A percentile compares a stretch with the other conserved stretches of the same genome.
Evolutionary conservation across 1,140 invertebrate species (phyloP).

Genomic region (Eufriesea mexicana): DNA sequence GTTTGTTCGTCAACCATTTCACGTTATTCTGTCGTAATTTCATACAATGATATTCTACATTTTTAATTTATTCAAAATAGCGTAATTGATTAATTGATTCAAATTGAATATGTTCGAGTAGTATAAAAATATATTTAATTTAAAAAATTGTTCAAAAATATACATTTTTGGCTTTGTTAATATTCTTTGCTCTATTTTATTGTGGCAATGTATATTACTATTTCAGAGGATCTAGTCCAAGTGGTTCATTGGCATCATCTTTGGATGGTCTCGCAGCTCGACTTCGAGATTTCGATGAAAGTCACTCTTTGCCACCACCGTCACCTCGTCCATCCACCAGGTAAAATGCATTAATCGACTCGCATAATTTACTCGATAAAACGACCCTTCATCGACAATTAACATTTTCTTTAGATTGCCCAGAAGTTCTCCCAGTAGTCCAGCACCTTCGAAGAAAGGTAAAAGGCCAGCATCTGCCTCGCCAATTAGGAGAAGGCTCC

Average conservation of each 20-base stretch:
- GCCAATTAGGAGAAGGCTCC: conserved; percentile 88
- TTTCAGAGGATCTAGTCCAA: conserved; percentile 74
- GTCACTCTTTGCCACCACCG: conserved; percentile 78
- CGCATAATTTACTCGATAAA: not conserved
- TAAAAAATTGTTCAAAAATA: too few relatives aligned
- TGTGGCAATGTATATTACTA: not conserved
- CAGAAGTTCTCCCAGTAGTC: conserved; percentile 87
- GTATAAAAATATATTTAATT: too few relatives aligned
- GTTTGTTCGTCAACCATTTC: too few relatives aligned
- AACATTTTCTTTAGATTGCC: conserved; percentile 82
- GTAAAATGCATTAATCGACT: conserved; percentile 52
- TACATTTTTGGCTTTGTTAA: too few relatives aligned
- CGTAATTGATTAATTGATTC: too few relatives aligned
- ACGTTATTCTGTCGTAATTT: too few relatives aligned
- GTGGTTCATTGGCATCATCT: conserved; percentile 78
- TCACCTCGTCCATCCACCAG: conserved; percentile 78
- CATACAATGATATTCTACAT: too few relatives aligned
- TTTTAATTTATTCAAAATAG: too few relatives aligned
- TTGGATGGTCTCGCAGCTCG: conserved; percentile 78
- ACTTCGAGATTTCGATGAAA: conserved; percentile 79
- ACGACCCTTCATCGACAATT: not conserved
- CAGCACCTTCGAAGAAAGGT: conserved; percentile 87
- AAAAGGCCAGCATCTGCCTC: conserved; percentile 90
- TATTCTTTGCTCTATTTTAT: not conserved
- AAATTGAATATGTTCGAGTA: too few relatives aligned